Evolutionary conservation across 2,888 invertebrate species (phyloP).

Genomic region (Alitta virens): DNA sequence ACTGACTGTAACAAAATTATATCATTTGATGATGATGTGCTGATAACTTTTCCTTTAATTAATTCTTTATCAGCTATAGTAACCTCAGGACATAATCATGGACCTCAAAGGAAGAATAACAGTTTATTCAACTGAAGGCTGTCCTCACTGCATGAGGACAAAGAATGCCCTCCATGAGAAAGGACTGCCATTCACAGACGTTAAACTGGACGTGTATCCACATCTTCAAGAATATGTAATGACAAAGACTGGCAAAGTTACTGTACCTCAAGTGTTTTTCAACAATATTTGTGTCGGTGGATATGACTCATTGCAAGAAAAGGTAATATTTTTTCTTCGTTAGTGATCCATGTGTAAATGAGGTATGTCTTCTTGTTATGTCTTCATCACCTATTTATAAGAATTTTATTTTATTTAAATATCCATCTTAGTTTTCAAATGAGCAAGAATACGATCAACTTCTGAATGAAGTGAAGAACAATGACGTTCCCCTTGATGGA

Average conservation of each 20-base stretch:
- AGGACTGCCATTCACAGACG: slow-evolving; percentile 51
- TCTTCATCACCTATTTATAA: too few species aligned
- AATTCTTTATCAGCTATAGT: too few species aligned
- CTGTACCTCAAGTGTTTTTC: slow-evolving; percentile 58
- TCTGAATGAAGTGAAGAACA: slow-evolving; percentile 41
- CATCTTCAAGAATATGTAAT: slow-evolving; percentile 46
- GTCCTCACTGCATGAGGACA: slow-evolving; percentile 53
- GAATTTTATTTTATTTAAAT: too few species aligned
- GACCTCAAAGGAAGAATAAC: slow-evolving; percentile 48
- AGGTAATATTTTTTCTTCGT: too few species aligned
- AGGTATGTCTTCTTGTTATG: too few species aligned
- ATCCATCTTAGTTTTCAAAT: too few species aligned
- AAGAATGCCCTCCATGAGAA: slow-evolving; percentile 45
- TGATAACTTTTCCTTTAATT: too few species aligned
- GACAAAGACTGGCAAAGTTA: slow-evolving; percentile 42
- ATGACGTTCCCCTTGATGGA: slow-evolving; percentile 36
- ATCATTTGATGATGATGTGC: too few species aligned
- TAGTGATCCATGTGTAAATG: too few species aligned
- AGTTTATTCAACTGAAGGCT: slow-evolving; percentile 53
- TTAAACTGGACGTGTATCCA: slow-evolving; percentile 52
- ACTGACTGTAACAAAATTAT: too few species aligned
- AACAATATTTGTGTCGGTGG: slow-evolving; percentile 54
- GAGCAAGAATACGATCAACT: slow-evolving; percentile 31
- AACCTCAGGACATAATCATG: slow-evolving; percentile 21
- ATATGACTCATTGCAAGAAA: slow-evolving; percentile 48